Evolutionary conservation across 1,140 invertebrate species (phyloP).

Genomic region (Zaprionus nigranus): DNA sequence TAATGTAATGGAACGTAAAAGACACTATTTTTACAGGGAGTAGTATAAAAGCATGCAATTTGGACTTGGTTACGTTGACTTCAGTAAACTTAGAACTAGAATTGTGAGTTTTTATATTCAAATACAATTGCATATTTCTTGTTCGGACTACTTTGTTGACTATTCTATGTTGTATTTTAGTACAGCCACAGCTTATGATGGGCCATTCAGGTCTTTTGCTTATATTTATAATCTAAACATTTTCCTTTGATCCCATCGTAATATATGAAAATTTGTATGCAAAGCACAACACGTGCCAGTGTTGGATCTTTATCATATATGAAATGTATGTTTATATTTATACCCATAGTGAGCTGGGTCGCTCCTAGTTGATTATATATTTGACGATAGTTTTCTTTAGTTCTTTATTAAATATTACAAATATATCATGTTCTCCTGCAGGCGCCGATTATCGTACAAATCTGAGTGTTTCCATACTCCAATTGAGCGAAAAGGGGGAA

Average conservation of each 20-base stretch:
- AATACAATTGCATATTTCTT: neutral
- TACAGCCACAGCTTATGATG: neutral
- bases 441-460: slow-evolving; percentile 87
- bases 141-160: neutral
- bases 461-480: slow-evolving; percentile 90
- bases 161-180: neutral
- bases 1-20: too few relatives aligned
- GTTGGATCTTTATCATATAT: neutral
- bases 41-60: too few relatives aligned
- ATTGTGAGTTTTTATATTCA: neutral
- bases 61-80: too few relatives aligned
- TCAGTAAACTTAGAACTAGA: neutral
- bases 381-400: too few relatives aligned
- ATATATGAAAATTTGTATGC: neutral
- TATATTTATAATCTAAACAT: slow-evolving; percentile 1
- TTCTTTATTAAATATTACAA: neutral
- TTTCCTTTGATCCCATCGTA: neutral
- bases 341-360: too few relatives aligned
- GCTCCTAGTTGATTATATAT: neutral
- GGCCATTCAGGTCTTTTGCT: neutral
- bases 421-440: slow-evolving; percentile 2
- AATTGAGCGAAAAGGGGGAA: slow-evolving; percentile 92
- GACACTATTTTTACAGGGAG: too few relatives aligned
- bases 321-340: neutral
- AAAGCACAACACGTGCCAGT: neutral